Evolutionary conservation across 2,888 invertebrate genomes (phyloP), one percentile per base, ranked within the genome.

Genomic region (Tenthredo scrophulariae): DNA sequence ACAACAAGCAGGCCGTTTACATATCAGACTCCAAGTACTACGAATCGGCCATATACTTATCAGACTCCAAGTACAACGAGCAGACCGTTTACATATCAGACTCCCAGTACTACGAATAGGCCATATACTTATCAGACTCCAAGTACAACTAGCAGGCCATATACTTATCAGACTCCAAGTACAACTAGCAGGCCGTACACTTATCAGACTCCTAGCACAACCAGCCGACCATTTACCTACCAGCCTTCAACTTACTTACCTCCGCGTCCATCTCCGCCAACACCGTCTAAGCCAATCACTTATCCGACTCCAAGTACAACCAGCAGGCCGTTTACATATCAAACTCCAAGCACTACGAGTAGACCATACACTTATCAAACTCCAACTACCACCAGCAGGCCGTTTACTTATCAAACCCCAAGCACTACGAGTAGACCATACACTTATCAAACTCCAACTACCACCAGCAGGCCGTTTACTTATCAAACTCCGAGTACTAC

Each of bases 41-140:
- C 83, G 7, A 26, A 10, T 2, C 67, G 46, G 22, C 83, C 83
- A 13, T 83, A 13, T 13, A 83, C 83, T 6, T 83, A 83, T 33
- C 83, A 83, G 15, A 29, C 82, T 2, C 65, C 82, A 26, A 65
- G 43, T n/a, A 83, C 83, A 5, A 83, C 83, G 1, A 26, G 5
- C 0, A 83, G 46, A 7, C 83, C 83, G 22, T 83, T n/a, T n/a
- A 83, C 83, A 33, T 83, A 83, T n/a, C 83, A 83, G 22, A 29
- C 82, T 6, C 65, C 82, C 5, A 82, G 43, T n/a, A 58, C 80
- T 2, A 82, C 82, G 0, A 75, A 6, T 15, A 58, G 22, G 37
- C 62, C 80, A 3, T 43, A 46, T 84, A 22, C 54, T 2, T 84
- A n/a, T n/a, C 22, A 77, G 6, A 75, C 87, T 43, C 86, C 86